Conservation (phyloP, 35 echinoderm and acorn worm genomes). For the Stichopus chloronotus region DNA sequence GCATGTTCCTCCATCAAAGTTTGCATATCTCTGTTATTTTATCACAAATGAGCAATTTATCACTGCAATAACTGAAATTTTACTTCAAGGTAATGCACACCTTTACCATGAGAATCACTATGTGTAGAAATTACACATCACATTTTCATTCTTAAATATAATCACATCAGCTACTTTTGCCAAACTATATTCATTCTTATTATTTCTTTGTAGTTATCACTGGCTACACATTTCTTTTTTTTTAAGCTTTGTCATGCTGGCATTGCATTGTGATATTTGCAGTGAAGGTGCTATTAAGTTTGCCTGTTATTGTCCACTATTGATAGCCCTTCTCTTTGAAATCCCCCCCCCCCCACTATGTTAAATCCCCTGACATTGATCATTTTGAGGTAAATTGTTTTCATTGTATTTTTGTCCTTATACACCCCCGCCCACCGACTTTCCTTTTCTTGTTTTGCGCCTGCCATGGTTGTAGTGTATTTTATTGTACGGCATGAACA, state of each 20-base stretch:
- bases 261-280: not conserved
- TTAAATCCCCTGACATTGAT: no score
- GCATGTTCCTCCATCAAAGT: no score
- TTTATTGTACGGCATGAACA: no score
- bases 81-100: no score
- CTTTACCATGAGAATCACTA: no score
- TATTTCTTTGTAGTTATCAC: not conserved
- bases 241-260: not conserved
- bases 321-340: no score
- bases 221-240: not conserved
- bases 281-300: no score
- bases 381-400: not conserved
- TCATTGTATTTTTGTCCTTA: not conserved
- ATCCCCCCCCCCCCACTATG: no score
- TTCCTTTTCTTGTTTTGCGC: not conserved
- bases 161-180: not conserved
- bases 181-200: not conserved
- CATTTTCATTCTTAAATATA: not conserved
- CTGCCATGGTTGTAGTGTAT: not conserved
- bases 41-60: no score
- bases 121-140: not conserved
- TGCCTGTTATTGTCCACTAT: no score
- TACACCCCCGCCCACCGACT: not conserved
- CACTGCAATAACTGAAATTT: no score
- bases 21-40: no score